Evolutionary conservation across 2,888 invertebrate species (phyloP).

Genomic region (Acrobeloides nanus): DNA sequence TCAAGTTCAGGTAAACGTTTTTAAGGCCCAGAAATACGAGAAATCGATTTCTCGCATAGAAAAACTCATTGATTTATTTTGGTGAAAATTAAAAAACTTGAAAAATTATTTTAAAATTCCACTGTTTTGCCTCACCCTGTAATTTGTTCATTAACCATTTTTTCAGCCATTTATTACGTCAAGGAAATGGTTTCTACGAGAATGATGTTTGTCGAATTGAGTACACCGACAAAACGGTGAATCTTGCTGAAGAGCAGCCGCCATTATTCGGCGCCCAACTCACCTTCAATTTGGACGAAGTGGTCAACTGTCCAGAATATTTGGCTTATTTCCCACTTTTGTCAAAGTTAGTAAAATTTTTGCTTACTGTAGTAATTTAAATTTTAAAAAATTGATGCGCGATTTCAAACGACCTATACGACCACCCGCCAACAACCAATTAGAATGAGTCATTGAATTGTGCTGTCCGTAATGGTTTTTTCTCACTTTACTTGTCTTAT

Average conservation of each 20-base stretch:
- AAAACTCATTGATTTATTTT: too few species aligned
- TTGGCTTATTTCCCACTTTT: slow-evolving; percentile 76
- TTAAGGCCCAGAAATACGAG: too few species aligned
- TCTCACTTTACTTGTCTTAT: too few species aligned
- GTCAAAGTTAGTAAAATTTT: slow-evolving; percentile 27
- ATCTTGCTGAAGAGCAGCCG: slow-evolving; percentile 49
- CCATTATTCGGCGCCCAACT: slow-evolving; percentile 92
- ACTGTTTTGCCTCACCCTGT: too few species aligned
- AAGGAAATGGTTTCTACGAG: slow-evolving; percentile 30
- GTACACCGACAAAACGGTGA: slow-evolving; percentile 54
- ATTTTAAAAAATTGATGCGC: too few species aligned
- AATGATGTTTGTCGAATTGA: slow-evolving; percentile 59
- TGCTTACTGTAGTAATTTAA: too few species aligned
- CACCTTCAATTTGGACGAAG: slow-evolving; percentile 86
- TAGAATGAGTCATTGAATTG: not conserved
- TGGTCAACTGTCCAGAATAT: slow-evolving; percentile 97
- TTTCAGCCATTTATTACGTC: slow-evolving; percentile 39
- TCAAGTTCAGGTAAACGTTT: too few species aligned
- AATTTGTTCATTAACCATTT: not conserved
- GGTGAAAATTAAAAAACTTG: too few species aligned
- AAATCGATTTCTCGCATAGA: too few species aligned
- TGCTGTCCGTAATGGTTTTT: not conserved
- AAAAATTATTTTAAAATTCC: too few species aligned
- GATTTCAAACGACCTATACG: too few species aligned
- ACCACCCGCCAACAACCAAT: not conserved